These are phyloP conservation scores for Falco naumanni DNA, from an alignment of 2,797 vertebrate genomes.

Conservation along the genomic window DNA sequence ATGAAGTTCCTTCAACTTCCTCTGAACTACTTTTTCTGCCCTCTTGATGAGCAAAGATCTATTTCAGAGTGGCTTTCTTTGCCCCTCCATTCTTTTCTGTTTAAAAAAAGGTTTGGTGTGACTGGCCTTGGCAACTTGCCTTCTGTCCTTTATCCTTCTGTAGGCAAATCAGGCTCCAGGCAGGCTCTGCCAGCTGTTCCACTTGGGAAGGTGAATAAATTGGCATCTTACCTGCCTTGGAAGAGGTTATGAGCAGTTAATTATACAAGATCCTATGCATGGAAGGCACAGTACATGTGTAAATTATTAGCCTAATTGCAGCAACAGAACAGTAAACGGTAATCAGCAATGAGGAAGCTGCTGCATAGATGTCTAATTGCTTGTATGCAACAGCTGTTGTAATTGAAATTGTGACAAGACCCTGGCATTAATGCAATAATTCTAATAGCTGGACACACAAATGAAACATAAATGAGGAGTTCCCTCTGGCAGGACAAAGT, in stretches of 20 bases:
- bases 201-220: not conserved
- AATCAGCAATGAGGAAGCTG: not conserved
- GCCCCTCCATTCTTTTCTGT: not conserved
- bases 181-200: not conserved
- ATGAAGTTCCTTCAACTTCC: not conserved
- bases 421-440: constrained; percentile 7
- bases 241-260: not conserved
- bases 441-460: constrained; percentile 28
- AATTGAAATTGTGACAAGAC: constrained; percentile 46
- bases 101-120: not conserved
- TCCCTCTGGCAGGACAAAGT: not conserved
- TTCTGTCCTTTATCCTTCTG: not conserved
- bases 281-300: not conserved
- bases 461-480: not conserved
- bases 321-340: not conserved
- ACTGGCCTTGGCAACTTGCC: not conserved
- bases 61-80: not conserved
- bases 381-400: constrained; percentile 35
- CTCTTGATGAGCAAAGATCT: not conserved
- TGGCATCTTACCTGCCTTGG: constrained; percentile 2
- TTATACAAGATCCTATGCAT: not conserved
- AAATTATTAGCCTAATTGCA: constrained; percentile 39
- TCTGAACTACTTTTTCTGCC: not conserved
- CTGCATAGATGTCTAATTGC: constrained; percentile 13
- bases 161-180: not conserved